A percentile compares a stretch with the other conserved stretches of the same genome.
These are phyloP conservation scores for Danaus plexippus DNA, from an alignment of 1,140 invertebrate species.

Conservation along the genomic window DNA sequence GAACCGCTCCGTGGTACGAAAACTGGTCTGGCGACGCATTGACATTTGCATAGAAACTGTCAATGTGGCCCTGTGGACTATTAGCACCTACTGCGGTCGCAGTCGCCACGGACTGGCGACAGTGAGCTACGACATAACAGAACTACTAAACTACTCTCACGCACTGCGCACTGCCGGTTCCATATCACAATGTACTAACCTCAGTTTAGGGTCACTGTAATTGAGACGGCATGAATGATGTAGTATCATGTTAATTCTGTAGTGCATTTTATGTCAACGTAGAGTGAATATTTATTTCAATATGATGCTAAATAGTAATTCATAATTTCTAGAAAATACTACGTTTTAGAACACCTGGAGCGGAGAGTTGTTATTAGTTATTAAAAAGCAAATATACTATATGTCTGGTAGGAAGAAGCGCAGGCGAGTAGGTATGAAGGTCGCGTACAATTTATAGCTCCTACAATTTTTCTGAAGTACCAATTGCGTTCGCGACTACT, in stretches of 20 bases:
- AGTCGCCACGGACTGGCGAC: conserved; percentile 21
- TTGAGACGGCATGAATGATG: no score
- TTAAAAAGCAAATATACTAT: conserved; percentile 11
- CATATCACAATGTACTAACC: no score
- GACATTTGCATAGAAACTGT: conserved; percentile 71
- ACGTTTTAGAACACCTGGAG: background rate
- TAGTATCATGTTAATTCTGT: no score
- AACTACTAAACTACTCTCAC: background rate
- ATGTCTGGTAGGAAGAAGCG: conserved; percentile 8
- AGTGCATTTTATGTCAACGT: no score
- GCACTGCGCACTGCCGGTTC: conserved; percentile 1
- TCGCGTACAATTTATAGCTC: conserved; percentile 15
- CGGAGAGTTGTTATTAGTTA: conserved; percentile 9
- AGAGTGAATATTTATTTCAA: no score
- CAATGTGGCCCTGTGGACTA: conserved; percentile 53
- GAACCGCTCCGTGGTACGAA: conserved; percentile 53
- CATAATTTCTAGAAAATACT: background rate
- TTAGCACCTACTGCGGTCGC: conserved; percentile 53
- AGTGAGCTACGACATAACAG: conserved; percentile 1
- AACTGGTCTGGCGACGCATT: conserved; percentile 63
- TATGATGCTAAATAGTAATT: no score
- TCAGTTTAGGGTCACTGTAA: no score
- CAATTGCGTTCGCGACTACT: background rate
- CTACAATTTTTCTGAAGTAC: conserved; percentile 16
- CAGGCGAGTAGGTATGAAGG: conserved; percentile 17